These are phyloP conservation scores for Heptranchias perlo DNA, from an alignment of 2,113 vertebrate genomes.

Conservation along the genomic window DNA sequence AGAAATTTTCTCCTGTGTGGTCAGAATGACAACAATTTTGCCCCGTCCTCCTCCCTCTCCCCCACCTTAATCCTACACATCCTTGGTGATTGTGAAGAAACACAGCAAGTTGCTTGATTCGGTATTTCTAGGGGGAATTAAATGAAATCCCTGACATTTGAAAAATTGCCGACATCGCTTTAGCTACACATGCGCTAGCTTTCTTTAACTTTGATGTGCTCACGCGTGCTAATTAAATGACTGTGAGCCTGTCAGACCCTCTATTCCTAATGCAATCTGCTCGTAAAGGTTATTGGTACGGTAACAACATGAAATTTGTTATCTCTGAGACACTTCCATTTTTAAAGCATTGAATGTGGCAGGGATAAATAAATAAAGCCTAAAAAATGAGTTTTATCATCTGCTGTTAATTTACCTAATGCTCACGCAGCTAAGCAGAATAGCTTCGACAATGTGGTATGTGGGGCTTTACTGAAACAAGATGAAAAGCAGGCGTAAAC, in stretches of 20 bases:
- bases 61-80: background rate
- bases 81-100: background rate
- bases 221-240: background rate
- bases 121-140: background rate
- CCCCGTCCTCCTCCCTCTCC: background rate
- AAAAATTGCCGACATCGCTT: background rate
- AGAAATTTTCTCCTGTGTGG: too few relatives aligned
- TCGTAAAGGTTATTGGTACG: background rate
- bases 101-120: background rate
- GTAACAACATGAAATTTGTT: background rate
- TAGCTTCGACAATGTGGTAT: background rate
- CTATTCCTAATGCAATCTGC: background rate
- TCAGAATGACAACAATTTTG: background rate
- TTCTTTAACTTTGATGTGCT: background rate
- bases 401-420: too few relatives aligned
- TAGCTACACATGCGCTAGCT: background rate
- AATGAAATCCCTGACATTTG: conserved; percentile 8
- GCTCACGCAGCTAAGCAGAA: background rate
- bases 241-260: background rate
- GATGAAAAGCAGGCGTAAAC: background rate
- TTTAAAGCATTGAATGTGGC: background rate
- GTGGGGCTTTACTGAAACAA: background rate
- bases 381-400: too few relatives aligned
- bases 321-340: background rate
- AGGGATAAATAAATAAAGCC: background rate